These are phyloP conservation scores for Acronicta leporina DNA, from an alignment of 2,888 invertebrate species.

Conservation along the genomic window DNA sequence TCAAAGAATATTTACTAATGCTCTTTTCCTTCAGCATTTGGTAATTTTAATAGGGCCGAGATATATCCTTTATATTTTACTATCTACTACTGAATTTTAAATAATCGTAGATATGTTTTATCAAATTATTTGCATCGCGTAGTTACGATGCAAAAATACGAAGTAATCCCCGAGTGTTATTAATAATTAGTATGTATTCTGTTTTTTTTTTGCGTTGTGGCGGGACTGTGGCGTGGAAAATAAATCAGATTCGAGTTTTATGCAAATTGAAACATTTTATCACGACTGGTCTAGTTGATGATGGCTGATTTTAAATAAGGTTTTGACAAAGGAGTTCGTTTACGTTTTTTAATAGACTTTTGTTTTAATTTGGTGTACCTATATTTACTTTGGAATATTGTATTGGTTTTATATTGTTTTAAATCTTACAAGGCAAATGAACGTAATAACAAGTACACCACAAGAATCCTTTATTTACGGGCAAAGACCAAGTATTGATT, in stretches of 20 bases:
- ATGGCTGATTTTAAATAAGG: slow-evolving; percentile 33
- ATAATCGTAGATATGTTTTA: too few species aligned
- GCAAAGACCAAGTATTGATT: too few species aligned
- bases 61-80: too few species aligned
- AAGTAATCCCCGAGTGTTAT: too few species aligned
- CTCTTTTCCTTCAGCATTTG: too few species aligned
- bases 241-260: slow-evolving; percentile 46
- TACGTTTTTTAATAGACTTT: slow-evolving; percentile 1
- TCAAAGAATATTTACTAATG: too few species aligned
- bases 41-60: too few species aligned
- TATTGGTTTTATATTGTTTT: neutral
- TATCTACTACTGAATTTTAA: too few species aligned
- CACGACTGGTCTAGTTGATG: slow-evolving; percentile 23
- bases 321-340: slow-evolving; percentile 5
- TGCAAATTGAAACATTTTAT: slow-evolving; percentile 46
- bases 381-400: neutral
- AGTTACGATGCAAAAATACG: too few species aligned
- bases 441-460: neutral
- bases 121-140: too few species aligned
- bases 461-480: too few species aligned
- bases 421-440: neutral
- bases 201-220: neutral
- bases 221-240: slow-evolving; percentile 17
- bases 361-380: neutral
- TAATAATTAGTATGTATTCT: slow-evolving; percentile 1